These are phyloP conservation scores for Amblyraja radiata DNA, from an alignment of 2,797 vertebrate genomes.

Conservation along the genomic window DNA sequence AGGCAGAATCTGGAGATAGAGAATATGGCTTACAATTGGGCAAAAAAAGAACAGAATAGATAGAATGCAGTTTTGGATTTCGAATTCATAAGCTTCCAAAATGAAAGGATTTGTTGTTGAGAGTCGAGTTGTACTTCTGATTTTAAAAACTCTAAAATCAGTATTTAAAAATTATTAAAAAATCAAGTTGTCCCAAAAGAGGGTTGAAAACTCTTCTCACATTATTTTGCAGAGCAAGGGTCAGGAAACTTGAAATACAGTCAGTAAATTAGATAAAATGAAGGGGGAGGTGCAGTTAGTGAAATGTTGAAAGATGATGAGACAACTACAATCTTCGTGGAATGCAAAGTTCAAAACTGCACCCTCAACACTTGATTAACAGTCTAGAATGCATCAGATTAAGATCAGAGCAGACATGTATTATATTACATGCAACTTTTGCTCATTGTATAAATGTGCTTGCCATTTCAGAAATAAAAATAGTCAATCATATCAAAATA, in stretches of 20 bases:
- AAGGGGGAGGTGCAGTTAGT: background rate
- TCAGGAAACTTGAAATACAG: too few species aligned
- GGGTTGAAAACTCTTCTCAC: background rate
- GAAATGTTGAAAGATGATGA: background rate
- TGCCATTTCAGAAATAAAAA: background rate
- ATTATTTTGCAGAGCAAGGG: background rate
- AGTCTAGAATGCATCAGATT: background rate
- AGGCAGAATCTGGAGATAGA: slow-evolving; percentile 64
- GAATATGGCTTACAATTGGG: background rate
- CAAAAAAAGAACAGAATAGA: background rate
- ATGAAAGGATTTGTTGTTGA: background rate
- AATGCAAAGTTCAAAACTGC: background rate
- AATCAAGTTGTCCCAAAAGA: background rate
- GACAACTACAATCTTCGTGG: background rate
- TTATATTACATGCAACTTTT: background rate
- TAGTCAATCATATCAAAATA: background rate
- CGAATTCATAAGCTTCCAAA: slow-evolving; percentile 3
- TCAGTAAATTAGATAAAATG: background rate
- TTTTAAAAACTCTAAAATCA: background rate
- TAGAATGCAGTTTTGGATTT: background rate
- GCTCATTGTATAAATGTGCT: background rate
- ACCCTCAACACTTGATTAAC: background rate
- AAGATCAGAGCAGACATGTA: too few species aligned
- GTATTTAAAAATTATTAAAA: background rate
- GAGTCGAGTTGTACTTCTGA: background rate